Conservation (phyloP, 2,113 vertebrate species). For the Macrotus californicus region DNA sequence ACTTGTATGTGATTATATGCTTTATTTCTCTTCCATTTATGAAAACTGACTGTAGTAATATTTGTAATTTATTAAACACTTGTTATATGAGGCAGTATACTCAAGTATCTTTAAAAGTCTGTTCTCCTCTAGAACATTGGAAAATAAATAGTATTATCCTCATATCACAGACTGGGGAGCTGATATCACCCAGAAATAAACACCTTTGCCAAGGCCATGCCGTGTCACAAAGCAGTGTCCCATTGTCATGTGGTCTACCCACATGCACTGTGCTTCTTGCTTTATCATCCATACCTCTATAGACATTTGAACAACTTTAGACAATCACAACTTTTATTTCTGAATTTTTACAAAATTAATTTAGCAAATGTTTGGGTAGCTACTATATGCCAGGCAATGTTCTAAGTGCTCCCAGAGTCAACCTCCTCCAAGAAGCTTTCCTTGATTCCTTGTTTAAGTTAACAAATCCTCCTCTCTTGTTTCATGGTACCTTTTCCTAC, state of each 20-base stretch:
- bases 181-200: not conserved
- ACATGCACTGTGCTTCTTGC: not conserved
- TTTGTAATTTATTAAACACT: not conserved
- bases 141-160: not conserved
- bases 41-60: not conserved
- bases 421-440: not conserved
- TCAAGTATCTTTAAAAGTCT: not conserved
- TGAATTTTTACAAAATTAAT: not conserved
- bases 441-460: not conserved
- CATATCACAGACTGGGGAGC: not conserved
- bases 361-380: not conserved
- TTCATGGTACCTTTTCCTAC: not conserved
- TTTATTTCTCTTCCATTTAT: not conserved
- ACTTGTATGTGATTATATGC: not conserved
- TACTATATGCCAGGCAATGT: not conserved
- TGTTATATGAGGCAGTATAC: not conserved
- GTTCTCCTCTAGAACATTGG: not conserved
- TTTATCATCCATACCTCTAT: not conserved
- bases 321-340: not conserved
- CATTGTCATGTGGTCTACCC: rapidly evolving
- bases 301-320: not conserved
- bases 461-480: not conserved
- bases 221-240: not conserved
- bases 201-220: not conserved
- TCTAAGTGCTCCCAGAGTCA: no score